Evolutionary conservation across 2,113 vertebrate species (phyloP).

Genomic region (Oreochromis tanganicae): DNA sequence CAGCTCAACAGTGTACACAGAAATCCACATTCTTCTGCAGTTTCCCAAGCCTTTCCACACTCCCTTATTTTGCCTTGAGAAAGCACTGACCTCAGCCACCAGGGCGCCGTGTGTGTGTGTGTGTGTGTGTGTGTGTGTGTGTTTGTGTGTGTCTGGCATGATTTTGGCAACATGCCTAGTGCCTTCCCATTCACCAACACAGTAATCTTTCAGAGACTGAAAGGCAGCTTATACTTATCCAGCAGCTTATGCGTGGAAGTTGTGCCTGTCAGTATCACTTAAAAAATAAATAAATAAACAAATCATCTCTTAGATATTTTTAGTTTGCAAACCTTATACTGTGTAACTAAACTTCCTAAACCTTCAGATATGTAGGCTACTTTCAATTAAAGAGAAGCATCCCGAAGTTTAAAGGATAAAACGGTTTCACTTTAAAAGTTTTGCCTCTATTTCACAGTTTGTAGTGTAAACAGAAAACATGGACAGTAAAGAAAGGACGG

Average conservation of each 20-base stretch:
- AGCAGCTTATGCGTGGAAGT: slow-evolving; percentile 4
- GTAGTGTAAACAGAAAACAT: not conserved
- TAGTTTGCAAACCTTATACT: not conserved
- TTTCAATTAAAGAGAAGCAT: not conserved
- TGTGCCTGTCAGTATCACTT: not conserved
- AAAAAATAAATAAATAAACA: not conserved
- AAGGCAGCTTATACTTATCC: slow-evolving; percentile 11
- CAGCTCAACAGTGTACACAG: slow-evolving; percentile 21
- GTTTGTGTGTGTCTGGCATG: not conserved
- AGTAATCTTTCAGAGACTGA: slow-evolving; percentile 51
- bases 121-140: not conserved
- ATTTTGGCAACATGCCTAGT: slow-evolving; percentile 54
- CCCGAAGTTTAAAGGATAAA: not conserved
- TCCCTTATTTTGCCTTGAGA: slow-evolving; percentile 72
- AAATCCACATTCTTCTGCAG: slow-evolving; percentile 59
- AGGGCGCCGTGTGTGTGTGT: slow-evolving; percentile 19
- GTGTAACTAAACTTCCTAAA: not conserved
- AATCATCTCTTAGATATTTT: not conserved
- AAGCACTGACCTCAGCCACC: slow-evolving; percentile 70
- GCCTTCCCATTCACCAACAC: slow-evolving; percentile 59
- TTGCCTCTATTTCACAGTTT: not conserved
- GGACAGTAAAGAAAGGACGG: not conserved
- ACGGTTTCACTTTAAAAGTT: not conserved
- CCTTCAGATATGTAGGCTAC: not conserved
- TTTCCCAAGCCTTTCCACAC: slow-evolving; percentile 69